phyloP scores from a whole-genome alignment of 2,888 invertebrate genomes.

The Thyatira batis region DNA sequence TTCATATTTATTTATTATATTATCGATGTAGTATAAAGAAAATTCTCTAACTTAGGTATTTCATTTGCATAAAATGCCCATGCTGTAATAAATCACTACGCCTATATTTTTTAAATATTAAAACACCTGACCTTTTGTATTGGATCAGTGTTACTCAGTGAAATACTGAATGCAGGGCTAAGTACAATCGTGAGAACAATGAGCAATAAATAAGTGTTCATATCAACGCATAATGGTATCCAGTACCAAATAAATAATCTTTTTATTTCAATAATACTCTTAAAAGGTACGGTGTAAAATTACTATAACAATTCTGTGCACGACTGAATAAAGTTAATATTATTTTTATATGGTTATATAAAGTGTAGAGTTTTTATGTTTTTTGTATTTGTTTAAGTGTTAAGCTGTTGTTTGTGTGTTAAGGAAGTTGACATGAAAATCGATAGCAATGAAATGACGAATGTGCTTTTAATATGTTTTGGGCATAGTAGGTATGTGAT shows the following conservation, averaged over 20 bases:
- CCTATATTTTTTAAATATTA: conserved; percentile 36
- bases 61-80: conserved; percentile 3
- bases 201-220: conserved; percentile 70
- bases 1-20: too few species aligned
- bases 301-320: conserved; percentile 47
- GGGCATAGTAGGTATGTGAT: too few species aligned
- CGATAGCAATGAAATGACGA: too few species aligned
- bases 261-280: conserved; percentile 62
- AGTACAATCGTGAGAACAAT: conserved; percentile 72
- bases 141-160: conserved; percentile 61
- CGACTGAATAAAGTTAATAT: conserved; percentile 20
- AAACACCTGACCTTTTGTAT: conserved; percentile 56
- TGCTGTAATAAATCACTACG: conserved; percentile 32
- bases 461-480: too few species aligned
- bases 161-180: conserved; percentile 66
- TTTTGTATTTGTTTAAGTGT: too few species aligned
- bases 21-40: too few species aligned
- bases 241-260: conserved; percentile 54
- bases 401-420: too few species aligned
- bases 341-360: too few species aligned
- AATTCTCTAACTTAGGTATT: not conserved
- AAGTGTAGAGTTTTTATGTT: too few species aligned
- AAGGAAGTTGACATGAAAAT: too few species aligned
- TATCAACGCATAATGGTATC: conserved; percentile 71
- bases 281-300: conserved; percentile 24